Percentiles rank a stretch among this genome's conserved stretches.
These are phyloP conservation scores for Nephotettix cincticeps DNA, from an alignment of 1,140 invertebrate genomes.

Conservation along the genomic window DNA sequence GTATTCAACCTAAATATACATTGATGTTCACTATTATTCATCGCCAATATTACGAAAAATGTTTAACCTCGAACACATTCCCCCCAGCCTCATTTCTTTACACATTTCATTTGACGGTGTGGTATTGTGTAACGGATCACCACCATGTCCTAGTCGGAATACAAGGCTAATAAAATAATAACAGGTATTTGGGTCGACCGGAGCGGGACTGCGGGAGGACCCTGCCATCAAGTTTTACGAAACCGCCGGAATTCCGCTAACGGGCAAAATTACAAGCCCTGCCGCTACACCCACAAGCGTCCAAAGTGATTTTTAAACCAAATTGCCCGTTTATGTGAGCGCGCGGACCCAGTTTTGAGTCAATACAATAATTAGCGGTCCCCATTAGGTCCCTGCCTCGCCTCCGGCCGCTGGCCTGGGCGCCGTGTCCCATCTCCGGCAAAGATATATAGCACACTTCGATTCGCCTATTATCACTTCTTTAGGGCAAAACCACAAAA, in stretches of 20 bases:
- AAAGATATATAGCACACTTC: too few species aligned
- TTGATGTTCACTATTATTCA: too few species aligned
- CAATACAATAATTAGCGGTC: neutral
- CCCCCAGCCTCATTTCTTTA: too few species aligned
- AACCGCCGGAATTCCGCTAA: conserved; percentile 6
- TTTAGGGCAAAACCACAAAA: too few species aligned
- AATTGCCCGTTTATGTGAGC: neutral
- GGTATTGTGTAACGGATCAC: too few species aligned
- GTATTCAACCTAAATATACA: too few species aligned
- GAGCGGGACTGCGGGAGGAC: too few species aligned
- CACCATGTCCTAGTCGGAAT: too few species aligned
- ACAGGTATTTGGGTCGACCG: neutral
- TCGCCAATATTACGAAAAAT: too few species aligned
- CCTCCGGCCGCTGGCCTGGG: neutral
- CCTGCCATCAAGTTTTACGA: neutral
- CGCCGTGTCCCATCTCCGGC: neutral
- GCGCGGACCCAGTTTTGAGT: neutral
- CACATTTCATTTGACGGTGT: too few species aligned
- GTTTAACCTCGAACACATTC: too few species aligned
- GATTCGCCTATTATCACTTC: too few species aligned
- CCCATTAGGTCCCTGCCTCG: neutral
- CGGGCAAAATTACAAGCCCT: conserved; percentile 1
- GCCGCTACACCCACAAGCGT: conserved; percentile 1
- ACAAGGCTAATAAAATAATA: conserved; percentile 8
- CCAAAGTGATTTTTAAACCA: neutral